These are phyloP conservation scores for Oegoconia quadripuncta DNA, from an alignment of 2,888 invertebrate genomes.

Conservation along the genomic window DNA sequence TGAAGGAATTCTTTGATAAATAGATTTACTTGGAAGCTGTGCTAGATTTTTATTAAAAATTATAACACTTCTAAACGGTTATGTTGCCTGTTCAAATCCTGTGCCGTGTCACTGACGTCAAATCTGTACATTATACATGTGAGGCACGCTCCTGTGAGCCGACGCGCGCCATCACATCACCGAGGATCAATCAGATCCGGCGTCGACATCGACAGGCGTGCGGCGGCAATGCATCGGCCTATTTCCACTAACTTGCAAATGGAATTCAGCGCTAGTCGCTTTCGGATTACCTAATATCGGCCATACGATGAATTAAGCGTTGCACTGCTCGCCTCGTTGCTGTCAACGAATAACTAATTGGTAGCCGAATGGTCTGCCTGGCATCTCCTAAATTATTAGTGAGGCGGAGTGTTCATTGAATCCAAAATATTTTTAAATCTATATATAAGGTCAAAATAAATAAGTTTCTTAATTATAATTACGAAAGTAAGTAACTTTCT, in stretches of 20 bases:
- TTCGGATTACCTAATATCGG: conserved; percentile 52
- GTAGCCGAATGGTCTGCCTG: conserved; percentile 16
- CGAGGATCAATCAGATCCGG: conserved; percentile 50
- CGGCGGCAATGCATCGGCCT: conserved; percentile 28
- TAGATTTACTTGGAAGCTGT: too few relatives aligned
- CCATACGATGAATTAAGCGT: conserved; percentile 53
- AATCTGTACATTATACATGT: conserved; percentile 6
- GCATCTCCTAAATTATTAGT: too few relatives aligned
- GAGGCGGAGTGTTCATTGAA: too few relatives aligned
- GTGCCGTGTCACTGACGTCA: background rate
- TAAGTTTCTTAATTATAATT: too few relatives aligned
- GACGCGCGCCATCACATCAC: conserved; percentile 31
- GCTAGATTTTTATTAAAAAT: too few relatives aligned
- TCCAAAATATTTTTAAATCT: too few relatives aligned
- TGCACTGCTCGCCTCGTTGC: conserved; percentile 21
- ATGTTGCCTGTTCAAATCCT: background rate
- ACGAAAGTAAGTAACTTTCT: too few relatives aligned
- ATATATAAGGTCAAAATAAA: too few relatives aligned
- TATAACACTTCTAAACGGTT: too few relatives aligned
- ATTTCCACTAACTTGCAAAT: conserved; percentile 53
- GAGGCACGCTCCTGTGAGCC: conserved; percentile 21
- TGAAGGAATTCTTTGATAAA: too few relatives aligned
- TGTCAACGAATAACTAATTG: conserved; percentile 24
- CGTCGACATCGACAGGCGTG: conserved; percentile 40
- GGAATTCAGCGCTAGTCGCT: conserved; percentile 57